Evolutionary conservation across 2,113 vertebrate species (phyloP).

Genomic region (Nyctibius bracteatus): DNA sequence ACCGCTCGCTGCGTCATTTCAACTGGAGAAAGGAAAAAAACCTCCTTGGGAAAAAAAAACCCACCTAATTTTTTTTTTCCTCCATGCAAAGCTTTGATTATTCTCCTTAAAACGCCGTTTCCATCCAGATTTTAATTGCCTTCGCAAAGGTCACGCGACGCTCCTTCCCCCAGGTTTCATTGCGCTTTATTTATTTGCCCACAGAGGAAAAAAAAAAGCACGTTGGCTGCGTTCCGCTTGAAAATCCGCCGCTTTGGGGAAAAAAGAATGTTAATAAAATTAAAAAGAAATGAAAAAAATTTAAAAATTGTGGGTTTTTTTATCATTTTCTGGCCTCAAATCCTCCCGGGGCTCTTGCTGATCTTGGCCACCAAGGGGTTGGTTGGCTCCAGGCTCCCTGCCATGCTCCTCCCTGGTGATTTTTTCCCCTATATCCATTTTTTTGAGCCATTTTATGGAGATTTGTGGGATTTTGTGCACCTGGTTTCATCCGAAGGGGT

Average conservation of each 20-base stretch:
- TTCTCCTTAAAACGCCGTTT: not conserved
- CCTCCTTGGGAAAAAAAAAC: not conserved
- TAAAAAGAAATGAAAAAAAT: not conserved
- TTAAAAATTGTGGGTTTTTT: too few species aligned
- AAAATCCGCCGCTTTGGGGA: not conserved
- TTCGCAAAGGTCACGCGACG: slow-evolving; percentile 22
- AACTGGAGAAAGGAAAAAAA: not conserved
- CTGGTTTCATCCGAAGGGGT: not conserved
- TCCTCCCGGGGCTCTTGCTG: rapidly evolving
- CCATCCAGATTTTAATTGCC: slow-evolving; percentile 16
- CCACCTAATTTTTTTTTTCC: not conserved
- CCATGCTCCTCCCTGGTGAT: rapidly evolving
- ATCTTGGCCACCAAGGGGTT: not conserved
- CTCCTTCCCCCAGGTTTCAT: not conserved
- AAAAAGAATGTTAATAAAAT: not conserved
- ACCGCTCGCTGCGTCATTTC: not conserved
- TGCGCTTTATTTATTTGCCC: not conserved
- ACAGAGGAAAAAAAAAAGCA: not conserved
- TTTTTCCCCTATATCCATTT: not conserved
- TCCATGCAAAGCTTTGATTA: not conserved
- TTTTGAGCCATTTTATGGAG: not conserved
- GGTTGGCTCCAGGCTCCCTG: not conserved
- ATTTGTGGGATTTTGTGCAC: not conserved
- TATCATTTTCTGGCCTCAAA: not conserved
- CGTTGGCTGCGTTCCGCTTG: not conserved